Percentiles rank a stretch among this genome's conserved stretches.
Evolutionary conservation across 2,888 invertebrate species (phyloP).

Genomic region (Eristalis intricaria): DNA sequence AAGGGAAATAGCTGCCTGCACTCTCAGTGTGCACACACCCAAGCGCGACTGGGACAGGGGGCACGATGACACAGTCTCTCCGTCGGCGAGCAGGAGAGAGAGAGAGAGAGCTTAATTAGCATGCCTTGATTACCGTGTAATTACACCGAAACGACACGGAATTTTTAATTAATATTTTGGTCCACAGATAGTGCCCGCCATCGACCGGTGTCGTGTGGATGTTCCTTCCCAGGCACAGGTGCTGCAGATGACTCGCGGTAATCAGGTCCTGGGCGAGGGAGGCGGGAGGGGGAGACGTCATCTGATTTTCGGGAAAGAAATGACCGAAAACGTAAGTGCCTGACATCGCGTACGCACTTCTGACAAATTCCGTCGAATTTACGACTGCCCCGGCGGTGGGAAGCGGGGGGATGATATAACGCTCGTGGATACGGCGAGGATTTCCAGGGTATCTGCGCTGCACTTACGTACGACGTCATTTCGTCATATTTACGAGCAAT

Average conservation of each 20-base stretch:
- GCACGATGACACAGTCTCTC: constrained; percentile 59
- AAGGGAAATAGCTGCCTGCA: constrained; percentile 29
- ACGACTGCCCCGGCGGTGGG: constrained; percentile 12
- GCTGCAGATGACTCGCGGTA: constrained; percentile 36
- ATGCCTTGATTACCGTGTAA: constrained; percentile 71
- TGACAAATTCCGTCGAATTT: constrained; percentile 60
- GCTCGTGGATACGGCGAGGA: constrained; percentile 25
- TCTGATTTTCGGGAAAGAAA: background rate
- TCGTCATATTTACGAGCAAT: constrained; percentile 68
- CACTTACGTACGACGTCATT: constrained; percentile 56
- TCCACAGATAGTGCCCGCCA: background rate
- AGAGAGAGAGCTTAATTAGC: constrained; percentile 68
- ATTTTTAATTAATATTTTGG: constrained; percentile 70
- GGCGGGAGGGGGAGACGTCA: background rate
- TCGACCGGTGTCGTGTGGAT: background rate
- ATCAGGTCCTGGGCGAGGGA: background rate
- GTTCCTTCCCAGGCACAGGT: constrained; percentile 17
- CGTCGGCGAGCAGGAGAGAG: background rate
- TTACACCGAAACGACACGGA: constrained; percentile 66
- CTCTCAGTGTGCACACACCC: background rate
- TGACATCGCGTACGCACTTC: constrained; percentile 35
- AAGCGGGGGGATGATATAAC: constrained; percentile 49
- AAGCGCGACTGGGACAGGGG: background rate
- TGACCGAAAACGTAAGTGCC: constrained; percentile 2
- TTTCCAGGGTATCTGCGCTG: constrained; percentile 8